phyloP scores from a whole-genome alignment of 1,140 invertebrate genomes.

The Eciton burchellii region DNA sequence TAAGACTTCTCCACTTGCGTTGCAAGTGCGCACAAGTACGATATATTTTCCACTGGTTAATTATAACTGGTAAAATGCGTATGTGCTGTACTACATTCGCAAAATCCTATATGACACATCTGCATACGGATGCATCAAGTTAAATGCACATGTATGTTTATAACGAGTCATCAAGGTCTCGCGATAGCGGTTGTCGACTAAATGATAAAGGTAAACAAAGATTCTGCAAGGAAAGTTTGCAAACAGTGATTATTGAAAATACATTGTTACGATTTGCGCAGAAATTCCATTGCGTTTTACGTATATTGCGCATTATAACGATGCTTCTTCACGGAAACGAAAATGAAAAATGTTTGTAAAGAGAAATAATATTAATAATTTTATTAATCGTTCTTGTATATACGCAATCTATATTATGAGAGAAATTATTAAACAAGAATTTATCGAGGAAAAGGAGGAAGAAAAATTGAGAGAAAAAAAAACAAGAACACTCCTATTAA shows the following conservation, averaged over 20 bases:
- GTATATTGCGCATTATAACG: background rate
- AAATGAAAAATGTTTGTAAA: background rate
- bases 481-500: too few species aligned
- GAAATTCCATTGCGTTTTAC: background rate
- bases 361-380: background rate
- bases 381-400: background rate
- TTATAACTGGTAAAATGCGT: background rate
- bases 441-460: too few species aligned
- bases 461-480: too few species aligned
- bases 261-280: background rate
- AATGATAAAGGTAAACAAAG: background rate
- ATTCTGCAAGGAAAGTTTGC: constrained; percentile 9
- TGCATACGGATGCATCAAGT: background rate
- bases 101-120: too few species aligned
- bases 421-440: too few species aligned
- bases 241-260: constrained; percentile 18
- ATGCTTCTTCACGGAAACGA: background rate
- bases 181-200: constrained; percentile 5
- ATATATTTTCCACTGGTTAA: constrained; percentile 4
- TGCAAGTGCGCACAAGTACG: background rate
- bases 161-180: background rate
- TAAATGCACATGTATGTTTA: background rate
- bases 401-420: too few species aligned
- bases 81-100: too few species aligned
- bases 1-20: background rate